Base-by-base conservation (phyloP, 2,797 vertebrate genomes). In the Sebastiscus tertius region DNA sequence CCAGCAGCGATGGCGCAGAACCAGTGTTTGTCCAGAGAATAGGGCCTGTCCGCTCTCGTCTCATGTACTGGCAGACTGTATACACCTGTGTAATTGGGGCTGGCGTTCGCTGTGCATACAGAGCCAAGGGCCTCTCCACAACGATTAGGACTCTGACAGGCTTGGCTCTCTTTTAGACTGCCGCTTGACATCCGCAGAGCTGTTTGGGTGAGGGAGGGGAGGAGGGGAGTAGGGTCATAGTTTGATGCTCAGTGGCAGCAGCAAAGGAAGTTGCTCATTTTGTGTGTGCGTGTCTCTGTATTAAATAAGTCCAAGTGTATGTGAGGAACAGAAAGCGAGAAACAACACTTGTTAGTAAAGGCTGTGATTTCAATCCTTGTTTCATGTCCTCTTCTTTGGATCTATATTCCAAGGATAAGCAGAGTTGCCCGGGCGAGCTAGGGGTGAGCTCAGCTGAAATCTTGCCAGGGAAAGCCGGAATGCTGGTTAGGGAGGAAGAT, bases 1-100 rank as follows among this genome's bases (percentile, higher is more conserved):
- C 82, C 72, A 66, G 79, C 83, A 59, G 87, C 79, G 72, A 78
- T 20, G 69, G 82, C 54, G 79, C 85, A 94, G 81, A 90, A 89
- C 84, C 81, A 70, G 83, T 60, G 72, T 93, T 93, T 92, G 88
- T 86, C 63, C 85, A 88, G 84, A 64, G 68, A 75, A 91, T 87
- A 27, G 75, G 80, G 79, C 63, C 80, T 80, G 83, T 82, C 89
- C 42, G 18, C 73, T 77, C 67, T 63, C 72, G 73, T 83, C 86
- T 81, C 69, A 72, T 80, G 87, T 83, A 70, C 84, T 86, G 91
- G 81, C 91, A 87, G 81, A 76, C 76, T 90, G 84, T 90, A 81
- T 87, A 88, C 81, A 93, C 91, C 91, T 90, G 83, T 88, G 90
- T 95, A 94, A 95, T 94, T 95, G 88, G 86, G 75, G 75, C 83